phyloP scores from a whole-genome alignment of 2,113 vertebrate species.

The Chloropsis cyanopogon region DNA sequence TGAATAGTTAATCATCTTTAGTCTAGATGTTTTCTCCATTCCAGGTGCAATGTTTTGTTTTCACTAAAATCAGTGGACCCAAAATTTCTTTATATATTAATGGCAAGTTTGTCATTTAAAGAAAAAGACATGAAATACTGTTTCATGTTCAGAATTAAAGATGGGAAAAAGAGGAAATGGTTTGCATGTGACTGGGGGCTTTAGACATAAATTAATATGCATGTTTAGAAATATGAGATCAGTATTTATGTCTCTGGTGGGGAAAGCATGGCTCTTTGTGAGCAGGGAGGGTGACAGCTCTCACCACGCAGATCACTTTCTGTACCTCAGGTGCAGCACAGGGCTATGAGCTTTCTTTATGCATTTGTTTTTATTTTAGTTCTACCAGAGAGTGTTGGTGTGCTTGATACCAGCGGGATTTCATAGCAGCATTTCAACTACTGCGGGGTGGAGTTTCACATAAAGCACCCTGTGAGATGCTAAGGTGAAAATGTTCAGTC shows the following conservation, averaged over 20 bases:
- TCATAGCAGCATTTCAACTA: not conserved
- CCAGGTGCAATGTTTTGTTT: not conserved
- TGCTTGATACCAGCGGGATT: not conserved
- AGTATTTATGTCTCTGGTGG: not conserved
- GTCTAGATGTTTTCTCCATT: not conserved
- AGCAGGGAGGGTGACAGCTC: not conserved
- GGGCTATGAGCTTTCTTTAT: not conserved
- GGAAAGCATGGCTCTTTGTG: not conserved
- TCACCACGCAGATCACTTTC: no score
- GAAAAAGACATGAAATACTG: not conserved
- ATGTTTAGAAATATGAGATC: not conserved
- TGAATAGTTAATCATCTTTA: constrained; percentile 15
- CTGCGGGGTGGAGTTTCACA: not conserved
- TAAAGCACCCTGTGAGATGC: not conserved
- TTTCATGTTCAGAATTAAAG: not conserved
- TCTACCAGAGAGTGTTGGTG: not conserved
- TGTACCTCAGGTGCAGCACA: not conserved
- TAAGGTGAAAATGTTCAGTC: not conserved
- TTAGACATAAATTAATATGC: not conserved
- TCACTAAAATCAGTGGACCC: not conserved
- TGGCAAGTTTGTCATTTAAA: not conserved
- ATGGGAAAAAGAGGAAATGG: not conserved
- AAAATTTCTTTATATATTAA: not conserved
- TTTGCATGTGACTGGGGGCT: not conserved
- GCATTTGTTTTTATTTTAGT: rapidly evolving